Evolutionary conservation across 2,888 invertebrate genomes (phyloP).

Genomic region (Agrotis clavis): DNA sequence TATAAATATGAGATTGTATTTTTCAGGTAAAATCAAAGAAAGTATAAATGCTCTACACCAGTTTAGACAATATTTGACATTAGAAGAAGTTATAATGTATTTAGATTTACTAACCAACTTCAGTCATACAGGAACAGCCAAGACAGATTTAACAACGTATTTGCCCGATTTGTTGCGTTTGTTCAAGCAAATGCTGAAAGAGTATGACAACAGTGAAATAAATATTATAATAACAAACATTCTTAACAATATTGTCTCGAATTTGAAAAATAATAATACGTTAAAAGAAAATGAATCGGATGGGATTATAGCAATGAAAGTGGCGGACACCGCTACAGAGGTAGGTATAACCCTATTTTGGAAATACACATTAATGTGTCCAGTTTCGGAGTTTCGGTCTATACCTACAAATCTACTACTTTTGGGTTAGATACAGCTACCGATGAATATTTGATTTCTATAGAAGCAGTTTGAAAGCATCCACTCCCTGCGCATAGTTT

Average conservation of each 20-base stretch:
- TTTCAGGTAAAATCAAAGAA: conserved; percentile 79
- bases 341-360: conserved; percentile 74
- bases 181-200: conserved; percentile 78
- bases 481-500: no score
- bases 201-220: conserved; percentile 83
- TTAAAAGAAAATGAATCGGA: conserved; percentile 56
- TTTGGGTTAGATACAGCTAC: no score
- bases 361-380: background rate
- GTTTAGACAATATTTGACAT: conserved; percentile 80
- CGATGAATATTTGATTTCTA: no score
- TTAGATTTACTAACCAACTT: conserved; percentile 78
- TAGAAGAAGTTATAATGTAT: conserved; percentile 79
- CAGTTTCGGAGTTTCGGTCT: no score
- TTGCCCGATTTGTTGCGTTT: conserved; percentile 75
- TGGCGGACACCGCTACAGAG: conserved; percentile 78
- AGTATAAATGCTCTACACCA: conserved; percentile 75
- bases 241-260: conserved; percentile 79
- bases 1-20: conserved; percentile 39
- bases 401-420: no score
- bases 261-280: conserved; percentile 69
- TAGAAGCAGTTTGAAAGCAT: no score
- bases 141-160: conserved; percentile 71
- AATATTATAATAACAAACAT: conserved; percentile 81
- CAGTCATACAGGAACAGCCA: conserved; percentile 72
- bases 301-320: conserved; percentile 62